These are phyloP conservation scores for Clarias platycephalus DNA, from an alignment of 2,797 vertebrate genomes.

Conservation along the genomic window DNA sequence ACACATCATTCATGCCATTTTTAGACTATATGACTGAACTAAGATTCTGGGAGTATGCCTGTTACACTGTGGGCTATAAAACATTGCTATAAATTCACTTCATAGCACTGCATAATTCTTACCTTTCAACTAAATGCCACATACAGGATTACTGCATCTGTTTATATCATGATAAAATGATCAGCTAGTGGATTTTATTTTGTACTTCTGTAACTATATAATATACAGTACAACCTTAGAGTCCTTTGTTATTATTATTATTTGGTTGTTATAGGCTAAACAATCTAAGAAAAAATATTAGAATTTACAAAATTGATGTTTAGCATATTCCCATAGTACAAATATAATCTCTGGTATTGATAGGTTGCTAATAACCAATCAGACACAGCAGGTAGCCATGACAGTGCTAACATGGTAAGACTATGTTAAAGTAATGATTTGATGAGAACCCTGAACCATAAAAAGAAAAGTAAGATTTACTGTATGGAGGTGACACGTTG, in stretches of 20 bases:
- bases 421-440: background rate
- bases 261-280: background rate
- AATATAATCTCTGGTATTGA: background rate
- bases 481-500: background rate
- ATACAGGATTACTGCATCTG: no score
- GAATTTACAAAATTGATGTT: background rate
- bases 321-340: background rate
- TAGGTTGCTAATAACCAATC: background rate
- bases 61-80: background rate
- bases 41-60: background rate
- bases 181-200: constrained; percentile 28
- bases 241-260: background rate
- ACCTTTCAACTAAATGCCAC: background rate
- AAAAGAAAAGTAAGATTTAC: background rate
- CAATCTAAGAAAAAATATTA: background rate
- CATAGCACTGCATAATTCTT: background rate
- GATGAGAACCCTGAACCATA: background rate
- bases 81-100: background rate
- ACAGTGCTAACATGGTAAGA: background rate
- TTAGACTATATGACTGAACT: constrained; percentile 1
- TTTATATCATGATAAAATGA: constrained; percentile 34
- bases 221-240: background rate
- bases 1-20: background rate
- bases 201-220: background rate
- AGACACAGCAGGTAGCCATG: no score